Evolutionary conservation across 1,140 invertebrate species (phyloP), one percentile per base, ranked within the genome.

Genomic region (Leptopilina clavipes): DNA sequence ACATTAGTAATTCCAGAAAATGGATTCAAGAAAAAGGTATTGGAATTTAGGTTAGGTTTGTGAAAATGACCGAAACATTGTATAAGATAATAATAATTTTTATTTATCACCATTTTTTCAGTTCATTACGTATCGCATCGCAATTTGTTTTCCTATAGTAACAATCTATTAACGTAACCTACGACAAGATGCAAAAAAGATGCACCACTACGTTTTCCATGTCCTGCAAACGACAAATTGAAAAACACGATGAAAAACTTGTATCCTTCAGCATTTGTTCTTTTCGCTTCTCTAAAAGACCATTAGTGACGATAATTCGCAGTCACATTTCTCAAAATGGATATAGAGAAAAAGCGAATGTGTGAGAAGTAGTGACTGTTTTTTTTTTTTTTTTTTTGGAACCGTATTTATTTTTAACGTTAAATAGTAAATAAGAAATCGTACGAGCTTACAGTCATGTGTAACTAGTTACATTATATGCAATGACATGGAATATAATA

Each of bases 401-500:
- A 83, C 78, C 77, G 84, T 84, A 40, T 40, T 82, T 83, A 82
- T 83, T n/a, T n/a, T 86, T 78, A 78, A 78, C 80, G 84, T 86
- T 86, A 85, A 87, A 88, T 86, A 86, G 81, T 84, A 85, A 83
- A 82, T 82, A 83, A 86, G 86, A 84, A 85, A 82, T 73, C 59
- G 83, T 83, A 79, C 77, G 75, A 76, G 78, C 84, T 85, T 79
- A 87, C 79, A 77, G 85, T 86, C 83, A 88, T 82, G 77, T 78
- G 81, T 81, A 85, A 84, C 82, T 86, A 83, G 78, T 78, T 88
- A 85, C 83, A 84, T 52, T 81, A 82, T 88, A 87, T 82, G 85
- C 84, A 85, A 87, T 87, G 86, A 88, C 83, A 88, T 89, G 88
- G 84, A 87, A 84, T 90, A 90, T 90, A 89, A 89, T 90, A 90